These are phyloP conservation scores for Steinernema khuongi DNA, from an alignment of 1,140 invertebrate genomes.

Conservation along the genomic window DNA sequence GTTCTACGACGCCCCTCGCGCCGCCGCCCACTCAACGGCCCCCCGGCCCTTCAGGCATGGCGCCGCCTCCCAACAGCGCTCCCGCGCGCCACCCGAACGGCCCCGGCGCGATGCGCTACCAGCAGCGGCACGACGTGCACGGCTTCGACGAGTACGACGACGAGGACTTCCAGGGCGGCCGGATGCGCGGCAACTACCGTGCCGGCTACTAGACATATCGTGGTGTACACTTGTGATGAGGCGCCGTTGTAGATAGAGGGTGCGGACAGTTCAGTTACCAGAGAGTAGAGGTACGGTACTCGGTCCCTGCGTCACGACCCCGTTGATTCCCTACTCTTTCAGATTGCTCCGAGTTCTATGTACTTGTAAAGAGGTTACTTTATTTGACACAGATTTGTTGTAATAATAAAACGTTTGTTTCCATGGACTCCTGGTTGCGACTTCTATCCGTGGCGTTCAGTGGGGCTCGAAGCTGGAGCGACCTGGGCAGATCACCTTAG, in stretches of 20 bases:
- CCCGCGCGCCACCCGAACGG: constrained; percentile 27
- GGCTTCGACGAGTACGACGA: constrained; percentile 43
- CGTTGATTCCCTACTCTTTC: neutral
- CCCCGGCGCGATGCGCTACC: constrained; percentile 3
- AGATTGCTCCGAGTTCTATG: neutral
- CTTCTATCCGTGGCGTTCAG: too few relatives aligned
- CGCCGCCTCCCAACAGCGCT: neutral
- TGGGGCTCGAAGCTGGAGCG: too few relatives aligned
- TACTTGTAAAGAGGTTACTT: neutral
- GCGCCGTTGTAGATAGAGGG: neutral
- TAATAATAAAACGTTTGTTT: too few relatives aligned
- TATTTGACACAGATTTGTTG: neutral
- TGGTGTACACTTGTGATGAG: neutral
- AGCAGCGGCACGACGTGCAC: constrained; percentile 25
- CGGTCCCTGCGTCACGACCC: neutral
- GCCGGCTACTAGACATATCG: neutral
- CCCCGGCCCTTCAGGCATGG: neutral
- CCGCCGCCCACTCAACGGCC: neutral
- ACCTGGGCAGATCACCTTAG: too few relatives aligned
- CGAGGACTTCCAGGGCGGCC: constrained; percentile 29
- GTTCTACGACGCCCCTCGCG: neutral
- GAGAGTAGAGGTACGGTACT: neutral
- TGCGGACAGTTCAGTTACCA: neutral
- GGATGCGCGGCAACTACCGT: constrained; percentile 1
- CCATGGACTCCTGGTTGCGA: too few relatives aligned